phyloP scores from a whole-genome alignment of 2,113 vertebrate genomes.

The Oryzias melastigma region DNA sequence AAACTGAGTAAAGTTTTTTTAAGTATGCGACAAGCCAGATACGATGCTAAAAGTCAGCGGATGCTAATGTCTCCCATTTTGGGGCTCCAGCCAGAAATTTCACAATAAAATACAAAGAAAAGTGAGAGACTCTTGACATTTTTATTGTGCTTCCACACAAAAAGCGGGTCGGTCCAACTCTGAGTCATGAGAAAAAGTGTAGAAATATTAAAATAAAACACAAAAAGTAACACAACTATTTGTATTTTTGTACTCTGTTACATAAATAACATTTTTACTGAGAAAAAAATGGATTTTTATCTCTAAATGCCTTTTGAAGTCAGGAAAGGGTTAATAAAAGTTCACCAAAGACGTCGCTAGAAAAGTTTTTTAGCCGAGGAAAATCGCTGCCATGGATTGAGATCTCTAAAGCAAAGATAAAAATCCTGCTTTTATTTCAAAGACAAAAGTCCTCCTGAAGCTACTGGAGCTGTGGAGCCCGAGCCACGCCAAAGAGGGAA shows the following conservation, averaged over 20 bases:
- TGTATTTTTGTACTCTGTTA: too few relatives aligned
- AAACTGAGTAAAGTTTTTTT: slow-evolving; percentile 67
- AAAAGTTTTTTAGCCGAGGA: slow-evolving; percentile 48
- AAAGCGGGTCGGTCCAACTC: slow-evolving; percentile 44
- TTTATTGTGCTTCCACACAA: slow-evolving; percentile 1
- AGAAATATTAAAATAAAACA: background rate
- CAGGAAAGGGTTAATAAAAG: slow-evolving; percentile 44
- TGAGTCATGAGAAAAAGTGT: slow-evolving; percentile 23
- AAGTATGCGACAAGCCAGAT: slow-evolving; percentile 53
- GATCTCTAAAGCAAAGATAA: slow-evolving; percentile 54
- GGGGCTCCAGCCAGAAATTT: slow-evolving; percentile 9
- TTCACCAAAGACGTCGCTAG: slow-evolving; percentile 36
- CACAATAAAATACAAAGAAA: background rate
- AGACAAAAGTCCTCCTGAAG: slow-evolving; percentile 48
- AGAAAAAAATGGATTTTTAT: background rate
- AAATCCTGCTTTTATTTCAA: slow-evolving; percentile 61
- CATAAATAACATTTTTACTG: background rate
- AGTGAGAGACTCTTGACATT: too few relatives aligned
- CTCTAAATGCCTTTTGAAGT: background rate
- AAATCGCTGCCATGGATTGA: slow-evolving; percentile 40
- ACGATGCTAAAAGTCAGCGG: slow-evolving; percentile 9
- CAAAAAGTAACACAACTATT: slow-evolving; percentile 5
- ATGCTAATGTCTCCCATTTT: slow-evolving; percentile 11
- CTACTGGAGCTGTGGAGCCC: slow-evolving; percentile 24
- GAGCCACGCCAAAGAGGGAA: slow-evolving; percentile 36